These are phyloP conservation scores for Liopterus haemorrhoidalis DNA, from an alignment of 2,888 invertebrate species.

Conservation along the genomic window DNA sequence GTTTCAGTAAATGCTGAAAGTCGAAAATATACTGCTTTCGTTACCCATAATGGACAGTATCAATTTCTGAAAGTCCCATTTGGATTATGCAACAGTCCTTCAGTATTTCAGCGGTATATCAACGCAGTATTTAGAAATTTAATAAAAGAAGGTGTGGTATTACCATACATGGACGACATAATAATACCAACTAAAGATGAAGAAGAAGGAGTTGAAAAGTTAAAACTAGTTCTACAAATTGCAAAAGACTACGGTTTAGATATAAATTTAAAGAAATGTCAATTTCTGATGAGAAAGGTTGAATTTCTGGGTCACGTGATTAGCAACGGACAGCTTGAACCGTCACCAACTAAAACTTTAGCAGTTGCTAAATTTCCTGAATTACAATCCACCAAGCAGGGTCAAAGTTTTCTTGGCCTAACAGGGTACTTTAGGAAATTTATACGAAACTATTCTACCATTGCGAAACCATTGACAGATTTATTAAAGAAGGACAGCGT, in stretches of 20 bases:
- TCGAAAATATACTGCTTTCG: slow-evolving; percentile 33
- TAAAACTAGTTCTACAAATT: slow-evolving; percentile 29
- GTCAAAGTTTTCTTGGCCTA: background rate
- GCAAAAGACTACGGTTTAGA: slow-evolving; percentile 24
- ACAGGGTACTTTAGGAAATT: too few species aligned
- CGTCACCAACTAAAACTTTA: slow-evolving; percentile 27
- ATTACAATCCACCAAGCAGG: slow-evolving; percentile 6
- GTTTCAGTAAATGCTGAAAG: slow-evolving; percentile 29
- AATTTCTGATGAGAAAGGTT: slow-evolving; percentile 28
- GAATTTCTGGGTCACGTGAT: slow-evolving; percentile 9
- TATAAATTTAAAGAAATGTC: slow-evolving; percentile 36
- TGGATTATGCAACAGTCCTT: slow-evolving; percentile 9
- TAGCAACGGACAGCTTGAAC: slow-evolving; percentile 14
- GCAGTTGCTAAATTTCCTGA: slow-evolving; percentile 26
- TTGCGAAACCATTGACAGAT: too few species aligned
- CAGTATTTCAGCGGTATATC: slow-evolving; percentile 3
- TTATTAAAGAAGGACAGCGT: too few species aligned
- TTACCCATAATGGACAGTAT: slow-evolving; percentile 32
- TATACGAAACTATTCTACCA: too few species aligned
- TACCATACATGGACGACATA: slow-evolving; percentile 32
- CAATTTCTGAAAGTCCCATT: slow-evolving; percentile 11
- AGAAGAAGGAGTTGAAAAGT: slow-evolving; percentile 30
- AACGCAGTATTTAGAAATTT: background rate
- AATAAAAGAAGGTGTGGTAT: background rate
- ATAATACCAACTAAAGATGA: slow-evolving; percentile 23